Evolutionary conservation across 2,888 invertebrate genomes (phyloP).

Genomic region (Clanis bilineata): DNA sequence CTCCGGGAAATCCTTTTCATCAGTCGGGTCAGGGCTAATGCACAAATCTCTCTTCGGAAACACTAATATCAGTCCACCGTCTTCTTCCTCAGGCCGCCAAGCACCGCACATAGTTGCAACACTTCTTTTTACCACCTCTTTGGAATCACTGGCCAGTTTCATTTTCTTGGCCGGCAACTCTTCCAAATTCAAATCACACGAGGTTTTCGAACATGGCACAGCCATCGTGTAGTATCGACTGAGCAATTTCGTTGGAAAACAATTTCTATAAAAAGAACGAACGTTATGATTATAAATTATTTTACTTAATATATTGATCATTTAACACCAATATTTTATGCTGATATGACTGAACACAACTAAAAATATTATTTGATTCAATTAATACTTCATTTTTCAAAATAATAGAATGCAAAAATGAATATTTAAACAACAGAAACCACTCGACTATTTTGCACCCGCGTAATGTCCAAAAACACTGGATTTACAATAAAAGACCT

Average conservation of each 20-base stretch:
- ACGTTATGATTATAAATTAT: constrained; percentile 24
- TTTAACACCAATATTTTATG: background rate
- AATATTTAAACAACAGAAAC: background rate
- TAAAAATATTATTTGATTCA: background rate
- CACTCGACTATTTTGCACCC: background rate
- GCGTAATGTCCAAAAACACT: background rate
- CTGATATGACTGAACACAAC: background rate
- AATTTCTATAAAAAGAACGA: constrained; percentile 13
- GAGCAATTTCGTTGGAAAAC: constrained; percentile 9
- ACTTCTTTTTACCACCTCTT: constrained; percentile 47
- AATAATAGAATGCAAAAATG: background rate
- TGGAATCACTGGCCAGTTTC: constrained; percentile 39
- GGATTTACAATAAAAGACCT: too few relatives aligned
- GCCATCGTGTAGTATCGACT: constrained; percentile 45
- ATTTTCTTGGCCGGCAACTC: constrained; percentile 58
- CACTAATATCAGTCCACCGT: constrained; percentile 72
- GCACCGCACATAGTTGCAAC: constrained; percentile 78
- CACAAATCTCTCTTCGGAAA: constrained; percentile 61
- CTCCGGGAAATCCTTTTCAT: constrained; percentile 70
- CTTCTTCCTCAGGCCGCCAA: constrained; percentile 74
- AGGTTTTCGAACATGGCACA: constrained; percentile 41
- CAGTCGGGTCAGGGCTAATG: constrained; percentile 69
- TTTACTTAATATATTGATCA: constrained; percentile 30
- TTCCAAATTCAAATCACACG: constrained; percentile 45
- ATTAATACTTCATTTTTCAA: background rate